phyloP scores from a whole-genome alignment of 2,113 vertebrate species.

The rat (Rattus norvegicus) region GRCr8 NC_086019.1:131650001-131650500 shows the following conservation, averaged over 20 bases:
- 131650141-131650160: not conserved
- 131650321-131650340: not conserved
- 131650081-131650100: not conserved
- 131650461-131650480: not conserved
- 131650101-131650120: not conserved
- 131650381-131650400: not conserved
- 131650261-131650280: not conserved
- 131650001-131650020: not conserved
- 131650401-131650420: not conserved
- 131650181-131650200: not conserved
- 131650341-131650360: not conserved
- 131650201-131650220: not conserved
- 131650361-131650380: not conserved
- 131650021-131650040: not conserved
- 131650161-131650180: too few relatives aligned
- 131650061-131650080: too few relatives aligned
- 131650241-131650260: not conserved
- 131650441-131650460: not conserved
- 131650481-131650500: not conserved
- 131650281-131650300: not conserved
- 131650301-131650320: not conserved
- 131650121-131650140: not conserved
- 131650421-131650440: not conserved
- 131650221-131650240: not conserved
- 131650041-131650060: not conserved